phyloP scores from a whole-genome alignment of 2,113 vertebrate genomes.

The Trichomycterus rosablanca region DNA sequence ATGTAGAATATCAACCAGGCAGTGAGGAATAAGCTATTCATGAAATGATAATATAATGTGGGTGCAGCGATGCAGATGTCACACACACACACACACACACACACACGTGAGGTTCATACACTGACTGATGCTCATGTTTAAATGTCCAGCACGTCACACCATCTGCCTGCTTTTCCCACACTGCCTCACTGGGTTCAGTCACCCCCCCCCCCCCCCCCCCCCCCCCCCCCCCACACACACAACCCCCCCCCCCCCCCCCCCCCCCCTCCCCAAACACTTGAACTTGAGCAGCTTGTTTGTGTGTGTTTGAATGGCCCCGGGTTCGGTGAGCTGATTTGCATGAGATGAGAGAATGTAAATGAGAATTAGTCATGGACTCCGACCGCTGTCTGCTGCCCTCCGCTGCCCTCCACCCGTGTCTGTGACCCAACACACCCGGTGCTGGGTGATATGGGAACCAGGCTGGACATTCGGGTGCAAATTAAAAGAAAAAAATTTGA shows the following conservation, averaged over 20 bases:
- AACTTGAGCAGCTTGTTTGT: conserved; percentile 32
- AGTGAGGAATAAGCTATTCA: too few species aligned
- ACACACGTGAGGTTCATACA: neutral
- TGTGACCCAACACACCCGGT: conserved; percentile 16
- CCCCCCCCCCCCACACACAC: too few species aligned
- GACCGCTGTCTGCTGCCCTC: conserved; percentile 22
- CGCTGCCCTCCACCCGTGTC: conserved; percentile 22
- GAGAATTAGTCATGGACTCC: conserved; percentile 27
- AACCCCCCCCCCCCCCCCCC: conserved; percentile 31
- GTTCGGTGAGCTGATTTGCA: conserved; percentile 23
- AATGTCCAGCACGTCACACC: conserved; percentile 18
- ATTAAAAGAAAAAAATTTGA: neutral
- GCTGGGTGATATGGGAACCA: neutral
- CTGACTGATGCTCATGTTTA: conserved; percentile 6
- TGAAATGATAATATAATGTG: too few species aligned
- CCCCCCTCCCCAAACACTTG: conserved; percentile 15
- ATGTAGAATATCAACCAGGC: too few species aligned
- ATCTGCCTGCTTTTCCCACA: conserved; percentile 28
- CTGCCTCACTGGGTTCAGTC: conserved; percentile 4
- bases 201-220: too few species aligned
- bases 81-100: neutral
- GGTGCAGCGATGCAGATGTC: conserved; percentile 11
- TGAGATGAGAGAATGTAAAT: conserved; percentile 36
- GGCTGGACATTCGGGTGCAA: conserved; percentile 33
- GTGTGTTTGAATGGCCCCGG: conserved; percentile 10